Conservation (phyloP, 2,113 vertebrate genomes). For the Raphicerus campestris region DNA sequence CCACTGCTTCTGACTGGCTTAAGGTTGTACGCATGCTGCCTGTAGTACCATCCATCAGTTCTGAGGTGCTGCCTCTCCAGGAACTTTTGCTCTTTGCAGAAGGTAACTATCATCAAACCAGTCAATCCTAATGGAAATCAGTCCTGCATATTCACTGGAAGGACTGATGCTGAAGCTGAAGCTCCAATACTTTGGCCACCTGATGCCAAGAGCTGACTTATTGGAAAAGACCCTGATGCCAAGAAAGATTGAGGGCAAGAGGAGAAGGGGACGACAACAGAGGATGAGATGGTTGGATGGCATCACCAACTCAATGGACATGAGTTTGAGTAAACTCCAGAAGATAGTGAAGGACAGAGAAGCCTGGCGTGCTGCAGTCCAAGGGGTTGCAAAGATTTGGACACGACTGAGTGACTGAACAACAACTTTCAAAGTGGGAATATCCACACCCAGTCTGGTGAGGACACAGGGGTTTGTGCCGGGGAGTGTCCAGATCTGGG, state of each 20-base stretch:
- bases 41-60: not conserved
- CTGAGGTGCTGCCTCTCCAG: not conserved
- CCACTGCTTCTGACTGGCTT: not conserved
- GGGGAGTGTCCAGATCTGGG: accelerated
- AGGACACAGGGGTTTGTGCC: too few relatives aligned
- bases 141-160: not conserved
- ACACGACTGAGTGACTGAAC: not conserved
- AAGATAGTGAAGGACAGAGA: not conserved
- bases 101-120: not conserved
- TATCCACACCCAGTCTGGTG: not conserved
- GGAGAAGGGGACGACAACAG: not conserved
- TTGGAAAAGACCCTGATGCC: not conserved
- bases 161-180: not conserved
- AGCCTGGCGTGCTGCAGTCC: not conserved
- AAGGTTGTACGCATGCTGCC: not conserved
- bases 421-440: not conserved
- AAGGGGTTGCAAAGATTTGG: not conserved
- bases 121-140: not conserved
- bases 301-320: not conserved
- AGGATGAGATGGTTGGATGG: not conserved
- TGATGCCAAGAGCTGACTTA: not conserved
- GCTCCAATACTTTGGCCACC: not conserved
- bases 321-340: not conserved
- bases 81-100: not conserved
- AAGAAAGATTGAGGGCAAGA: not conserved